Evolutionary conservation across 2,797 vertebrate genomes (phyloP), one percentile per base, ranked within the genome.

Genomic region (Pteronotus mesoamericanus): DNA sequence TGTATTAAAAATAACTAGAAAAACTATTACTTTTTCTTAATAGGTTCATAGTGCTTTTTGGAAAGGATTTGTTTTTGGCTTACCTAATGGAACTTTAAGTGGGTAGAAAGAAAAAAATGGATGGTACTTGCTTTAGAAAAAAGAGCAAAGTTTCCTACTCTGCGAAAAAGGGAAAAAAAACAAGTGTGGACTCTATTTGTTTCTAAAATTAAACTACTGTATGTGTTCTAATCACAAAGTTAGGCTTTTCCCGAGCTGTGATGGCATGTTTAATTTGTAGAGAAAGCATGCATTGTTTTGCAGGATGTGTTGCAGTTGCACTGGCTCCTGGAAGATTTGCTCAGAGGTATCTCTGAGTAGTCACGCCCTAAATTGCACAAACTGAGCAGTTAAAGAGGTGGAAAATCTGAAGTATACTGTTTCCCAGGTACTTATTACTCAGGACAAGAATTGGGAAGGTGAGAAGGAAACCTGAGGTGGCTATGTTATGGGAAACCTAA

Each of bases 361-460:
- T 94, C 91, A 93, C 80, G 95, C 91, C 95, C 93, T 82, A 44
- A 84, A 90, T 89, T 77, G 29, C 51, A 92, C 1, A 44, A 95
- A 93, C 91, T 46, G 59, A 94, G 53, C 53, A 57, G 55, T 91
- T 94, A 87, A 93, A 90, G 79, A 95, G 82, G 39, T 88, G 97
- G 97, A 97, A 97, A 96, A 71, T 96, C 16, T 96, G 95, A 96
- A 90, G 37, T n/a, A 1, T 51, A 7, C 26, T 57, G 7, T 83
- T 96, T 95, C 86, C 93, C 55, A 97, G 89, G 34, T 74, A 72
- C 32, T 88, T 19, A 59, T 78, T 77, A 44, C 71, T 74, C 92
- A 78, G 86, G 94, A 34, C 44, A 87, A 88, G 77, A 92, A 71
- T 1, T 39, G 51, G 37, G 66, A 68, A 88, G 68, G 37, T 75